Percentiles rank a stretch among this genome's conserved stretches.
Evolutionary conservation across 2,888 invertebrate genomes (phyloP).

Genomic region (Mayetiola destructor): DNA sequence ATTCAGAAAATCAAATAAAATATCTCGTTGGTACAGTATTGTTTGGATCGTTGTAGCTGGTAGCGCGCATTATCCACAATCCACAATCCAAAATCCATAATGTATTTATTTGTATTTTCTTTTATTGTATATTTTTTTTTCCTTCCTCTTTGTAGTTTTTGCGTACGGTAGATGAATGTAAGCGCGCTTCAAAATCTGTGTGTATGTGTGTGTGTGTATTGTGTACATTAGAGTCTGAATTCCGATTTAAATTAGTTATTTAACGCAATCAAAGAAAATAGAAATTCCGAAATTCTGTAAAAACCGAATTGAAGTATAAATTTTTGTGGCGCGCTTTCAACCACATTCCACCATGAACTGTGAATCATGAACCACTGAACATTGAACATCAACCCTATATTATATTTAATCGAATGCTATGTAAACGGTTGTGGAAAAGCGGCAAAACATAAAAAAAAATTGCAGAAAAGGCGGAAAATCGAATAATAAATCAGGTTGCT

Average conservation of each 20-base stretch:
- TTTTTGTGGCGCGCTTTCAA: not conserved
- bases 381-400: too few relatives aligned
- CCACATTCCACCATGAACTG: not conserved
- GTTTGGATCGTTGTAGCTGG: too few relatives aligned
- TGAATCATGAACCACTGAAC: not conserved
- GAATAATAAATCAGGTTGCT: constrained; percentile 12
- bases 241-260: constrained; percentile 10
- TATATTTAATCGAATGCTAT: not conserved
- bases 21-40: too few relatives aligned
- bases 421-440: not conserved
- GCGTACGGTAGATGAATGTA: too few relatives aligned
- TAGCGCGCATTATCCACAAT: too few relatives aligned
- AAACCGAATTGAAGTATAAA: not conserved
- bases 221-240: not conserved
- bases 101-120: too few relatives aligned
- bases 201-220: not conserved
- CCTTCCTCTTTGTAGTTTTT: too few relatives aligned
- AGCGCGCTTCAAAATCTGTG: too few relatives aligned
- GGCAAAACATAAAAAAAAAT: not conserved
- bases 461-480: constrained; percentile 5
- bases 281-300: not conserved
- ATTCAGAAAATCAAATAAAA: too few relatives aligned
- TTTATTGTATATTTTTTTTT: too few relatives aligned
- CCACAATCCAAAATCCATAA: too few relatives aligned
- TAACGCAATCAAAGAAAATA: not conserved